Evolutionary conservation across 2,113 vertebrate species (phyloP).

Genomic region (Archocentrus centrarchus): DNA sequence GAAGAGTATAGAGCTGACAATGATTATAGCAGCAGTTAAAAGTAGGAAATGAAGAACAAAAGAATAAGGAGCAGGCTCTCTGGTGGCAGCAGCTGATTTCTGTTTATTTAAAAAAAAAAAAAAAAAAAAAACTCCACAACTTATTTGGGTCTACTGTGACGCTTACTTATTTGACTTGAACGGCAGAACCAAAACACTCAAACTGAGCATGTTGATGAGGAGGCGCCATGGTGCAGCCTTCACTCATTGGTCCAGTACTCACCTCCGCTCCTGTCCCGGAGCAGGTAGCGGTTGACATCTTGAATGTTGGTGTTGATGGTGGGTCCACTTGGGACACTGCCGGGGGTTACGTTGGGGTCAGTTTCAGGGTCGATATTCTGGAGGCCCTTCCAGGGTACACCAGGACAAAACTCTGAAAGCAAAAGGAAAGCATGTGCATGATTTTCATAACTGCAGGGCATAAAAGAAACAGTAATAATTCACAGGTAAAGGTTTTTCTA

Average conservation of each 20-base stretch:
- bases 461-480: not conserved
- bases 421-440: not conserved
- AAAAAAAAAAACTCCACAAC: too few relatives aligned
- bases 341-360: conserved; percentile 93
- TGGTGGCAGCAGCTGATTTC: not conserved
- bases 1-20: conserved; percentile 42
- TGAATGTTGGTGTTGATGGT: conserved; percentile 98
- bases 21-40: conserved; percentile 50
- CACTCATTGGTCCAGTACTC: conserved; percentile 23
- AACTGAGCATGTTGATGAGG: not conserved
- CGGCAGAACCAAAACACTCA: not conserved
- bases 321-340: conserved; percentile 93
- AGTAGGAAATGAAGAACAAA: conserved; percentile 60
- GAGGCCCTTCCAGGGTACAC: conserved; percentile 98
- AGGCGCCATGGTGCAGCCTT: not conserved
- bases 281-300: conserved; percentile 96
- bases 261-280: conserved; percentile 92
- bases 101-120: too few relatives aligned
- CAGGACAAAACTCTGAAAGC: conserved; percentile 92
- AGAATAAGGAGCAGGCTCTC: conserved; percentile 48
- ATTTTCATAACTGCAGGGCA: not conserved
- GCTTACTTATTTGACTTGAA: not conserved
- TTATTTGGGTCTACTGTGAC: too few relatives aligned
- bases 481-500: not conserved
- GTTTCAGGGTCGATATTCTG: conserved; percentile 96